These are phyloP conservation scores for Ramphastos sulfuratus DNA, from an alignment of 2,113 vertebrate species.

Conservation along the genomic window DNA sequence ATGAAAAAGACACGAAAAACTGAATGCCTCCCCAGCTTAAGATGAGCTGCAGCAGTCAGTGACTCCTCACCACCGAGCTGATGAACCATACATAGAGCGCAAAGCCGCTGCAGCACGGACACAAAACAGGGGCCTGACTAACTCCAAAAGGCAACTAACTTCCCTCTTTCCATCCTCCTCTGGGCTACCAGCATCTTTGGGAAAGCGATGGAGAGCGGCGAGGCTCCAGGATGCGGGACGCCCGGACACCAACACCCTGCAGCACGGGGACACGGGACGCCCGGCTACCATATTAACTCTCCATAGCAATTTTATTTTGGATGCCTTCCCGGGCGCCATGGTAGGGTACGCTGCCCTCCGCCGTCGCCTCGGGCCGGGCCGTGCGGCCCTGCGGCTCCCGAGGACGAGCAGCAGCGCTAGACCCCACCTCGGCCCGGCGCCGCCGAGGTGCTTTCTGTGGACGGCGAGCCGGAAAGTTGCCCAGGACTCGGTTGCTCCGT, in stretches of 20 bases:
- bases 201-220: neutral
- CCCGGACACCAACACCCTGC: neutral
- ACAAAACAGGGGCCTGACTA: neutral
- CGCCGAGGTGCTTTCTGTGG: neutral
- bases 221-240: neutral
- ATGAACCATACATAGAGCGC: neutral
- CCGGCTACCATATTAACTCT: constrained; percentile 92
- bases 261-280: neutral
- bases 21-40: neutral
- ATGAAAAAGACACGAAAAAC: neutral
- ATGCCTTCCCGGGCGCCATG: constrained; percentile 77
- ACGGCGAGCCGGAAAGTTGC: neutral
- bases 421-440: neutral
- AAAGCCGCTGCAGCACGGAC: neutral
- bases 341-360: constrained; percentile 67
- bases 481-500: too few species aligned
- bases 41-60: neutral
- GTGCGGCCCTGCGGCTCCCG: neutral
- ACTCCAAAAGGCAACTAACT: neutral
- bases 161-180: neutral
- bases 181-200: neutral
- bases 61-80: neutral
- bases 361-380: neutral
- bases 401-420: neutral
- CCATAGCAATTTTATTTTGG: constrained; percentile 94